These are phyloP conservation scores for Coenobita brevimanus DNA, from an alignment of 1,140 invertebrate genomes.

Conservation along the genomic window DNA sequence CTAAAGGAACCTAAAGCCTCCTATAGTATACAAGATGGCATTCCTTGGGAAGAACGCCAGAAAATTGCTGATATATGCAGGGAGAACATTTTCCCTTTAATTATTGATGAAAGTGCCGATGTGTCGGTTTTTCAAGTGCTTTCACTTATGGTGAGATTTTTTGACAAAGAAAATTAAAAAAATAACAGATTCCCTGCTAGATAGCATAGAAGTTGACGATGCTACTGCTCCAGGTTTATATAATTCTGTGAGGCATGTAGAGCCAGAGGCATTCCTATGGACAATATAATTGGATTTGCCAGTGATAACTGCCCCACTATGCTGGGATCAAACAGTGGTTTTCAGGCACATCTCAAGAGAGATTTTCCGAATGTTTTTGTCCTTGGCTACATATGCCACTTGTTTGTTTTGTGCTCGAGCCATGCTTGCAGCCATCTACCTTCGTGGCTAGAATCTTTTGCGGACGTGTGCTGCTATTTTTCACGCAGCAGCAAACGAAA, in stretches of 20 bases:
- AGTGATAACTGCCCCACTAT: too few species aligned
- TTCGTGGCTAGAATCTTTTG: neutral
- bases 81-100: slow-evolving; percentile 14
- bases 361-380: slow-evolving; percentile 6
- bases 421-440: slow-evolving; percentile 1
- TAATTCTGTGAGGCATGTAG: neutral
- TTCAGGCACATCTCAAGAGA: slow-evolving; percentile 2
- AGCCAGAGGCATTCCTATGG: neutral
- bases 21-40: slow-evolving; percentile 1
- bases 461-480: slow-evolving; percentile 7
- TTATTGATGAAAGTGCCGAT: slow-evolving; percentile 1
- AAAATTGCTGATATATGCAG: slow-evolving; percentile 9
- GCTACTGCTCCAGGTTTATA: neutral
- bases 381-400: neutral
- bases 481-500: slow-evolving; percentile 21
- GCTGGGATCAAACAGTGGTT: slow-evolving; percentile 3
- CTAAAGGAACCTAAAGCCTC: slow-evolving; percentile 35
- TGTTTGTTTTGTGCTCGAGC: slow-evolving; percentile 20
- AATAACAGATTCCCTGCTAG: neutral
- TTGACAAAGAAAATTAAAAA: slow-evolving; percentile 13
- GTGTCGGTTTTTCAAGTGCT: neutral
- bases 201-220: slow-evolving; percentile 5
- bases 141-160: slow-evolving; percentile 4
- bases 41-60: slow-evolving; percentile 31
- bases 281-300: slow-evolving; percentile 18